Base-by-base conservation (phyloP, 2,888 invertebrate species). In the Parnassius smintheus region DNA sequence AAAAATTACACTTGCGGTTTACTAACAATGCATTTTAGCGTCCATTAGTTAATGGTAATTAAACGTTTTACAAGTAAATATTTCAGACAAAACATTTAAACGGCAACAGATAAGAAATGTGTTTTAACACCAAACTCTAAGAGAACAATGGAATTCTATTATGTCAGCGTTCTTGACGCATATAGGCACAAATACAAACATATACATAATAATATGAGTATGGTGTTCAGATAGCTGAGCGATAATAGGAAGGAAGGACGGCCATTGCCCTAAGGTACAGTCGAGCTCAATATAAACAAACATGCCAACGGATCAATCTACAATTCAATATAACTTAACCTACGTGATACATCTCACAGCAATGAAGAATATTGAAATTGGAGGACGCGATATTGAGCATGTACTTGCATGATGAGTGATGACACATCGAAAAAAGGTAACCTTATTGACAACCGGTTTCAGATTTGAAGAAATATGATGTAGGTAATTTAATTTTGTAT, bases 191-290 rank as follows among this genome's bases (percentile, higher is more conserved):
- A 41, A 25, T 25, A 25, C 25, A 25, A 4, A 25, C 53, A 22
- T 45, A 25, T 25, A 25, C 25, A 25, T 25, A 25, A 25, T 25
- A 25, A 25, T 25, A 25, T 25, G 35, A 44, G 52, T 65, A 56
- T 72, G 68, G 65, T 66, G 72, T 65, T 68, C 67, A 73, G 70
- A 72, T 73, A 72, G 72, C 74, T 72, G 74, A 71, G 72, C 74
- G 75, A 79, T 74, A 76, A 76, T 65, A 74, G 78, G 75, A 79
- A 78, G 81, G 83, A 87, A 89, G 87, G 88, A 81, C 86, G 86
- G 86, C 70, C 86, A 71, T 82, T 86, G 85, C 80, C 82, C 85
- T 77, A 74, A 18, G 71, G 69, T 53, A 57, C 64, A 57, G 50
- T 57, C 44, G 60, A 59, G 48, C 48, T 25, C 56, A 54, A 50